phyloP scores from a whole-genome alignment of 2,888 invertebrate genomes.

The Hydrotaea diabolus region DNA sequence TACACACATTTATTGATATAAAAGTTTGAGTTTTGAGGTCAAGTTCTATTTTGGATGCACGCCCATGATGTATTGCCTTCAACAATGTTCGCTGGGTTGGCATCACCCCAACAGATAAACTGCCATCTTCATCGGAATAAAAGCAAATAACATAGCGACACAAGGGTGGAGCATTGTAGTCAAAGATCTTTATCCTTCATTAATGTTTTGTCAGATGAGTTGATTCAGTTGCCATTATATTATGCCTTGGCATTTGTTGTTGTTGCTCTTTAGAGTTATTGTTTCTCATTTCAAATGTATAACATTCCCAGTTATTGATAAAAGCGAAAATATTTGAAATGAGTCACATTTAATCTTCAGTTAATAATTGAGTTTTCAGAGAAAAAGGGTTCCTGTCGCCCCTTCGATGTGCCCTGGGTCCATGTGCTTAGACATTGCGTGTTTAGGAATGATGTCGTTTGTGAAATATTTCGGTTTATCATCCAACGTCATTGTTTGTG shows the following conservation, averaged over 20 bases:
- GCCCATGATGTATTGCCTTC: too few species aligned
- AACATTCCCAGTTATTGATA: background rate
- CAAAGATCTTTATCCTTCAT: background rate
- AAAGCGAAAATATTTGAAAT: background rate
- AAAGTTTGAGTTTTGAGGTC: too few species aligned
- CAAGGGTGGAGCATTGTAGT: background rate
- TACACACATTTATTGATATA: too few species aligned
- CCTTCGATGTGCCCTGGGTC: too few species aligned
- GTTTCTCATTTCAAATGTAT: background rate
- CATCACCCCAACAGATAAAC: too few species aligned
- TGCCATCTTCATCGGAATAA: too few species aligned
- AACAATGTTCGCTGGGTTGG: too few species aligned
- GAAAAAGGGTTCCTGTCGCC: background rate
- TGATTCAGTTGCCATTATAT: background rate
- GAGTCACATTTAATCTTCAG: background rate
- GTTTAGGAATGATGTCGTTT: background rate
- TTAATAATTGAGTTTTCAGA: constrained; percentile 2
- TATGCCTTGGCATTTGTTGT: background rate
- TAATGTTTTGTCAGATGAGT: constrained; percentile 10
- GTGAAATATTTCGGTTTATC: background rate
- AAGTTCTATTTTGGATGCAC: too few species aligned
- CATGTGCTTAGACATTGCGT: background rate
- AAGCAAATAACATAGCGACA: too few species aligned
- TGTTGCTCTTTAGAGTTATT: background rate
- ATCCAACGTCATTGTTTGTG: background rate